Percentiles rank a stretch among this genome's conserved stretches.
Conservation (phyloP, 2,113 vertebrate genomes). For the Serinus canaria region DNA sequence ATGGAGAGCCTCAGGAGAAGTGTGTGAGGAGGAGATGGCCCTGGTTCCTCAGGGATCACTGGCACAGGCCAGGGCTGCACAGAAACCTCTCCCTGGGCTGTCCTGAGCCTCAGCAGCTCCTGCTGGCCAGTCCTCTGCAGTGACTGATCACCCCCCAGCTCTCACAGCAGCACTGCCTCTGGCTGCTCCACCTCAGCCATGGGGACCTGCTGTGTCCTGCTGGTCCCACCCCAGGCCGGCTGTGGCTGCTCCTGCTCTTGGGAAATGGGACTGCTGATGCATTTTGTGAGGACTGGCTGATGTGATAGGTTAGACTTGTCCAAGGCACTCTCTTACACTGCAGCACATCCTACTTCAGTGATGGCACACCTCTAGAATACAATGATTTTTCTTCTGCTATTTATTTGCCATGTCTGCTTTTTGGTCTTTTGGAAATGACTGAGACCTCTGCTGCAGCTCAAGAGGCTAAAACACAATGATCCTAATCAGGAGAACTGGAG, state of each 20-base stretch:
- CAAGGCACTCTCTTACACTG: neutral
- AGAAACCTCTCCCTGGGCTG: fast-evolving
- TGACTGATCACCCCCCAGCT: fast-evolving
- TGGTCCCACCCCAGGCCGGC: neutral
- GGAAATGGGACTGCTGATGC: neutral
- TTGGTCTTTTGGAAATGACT: neutral
- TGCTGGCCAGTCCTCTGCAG: neutral
- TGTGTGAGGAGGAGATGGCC: neutral
- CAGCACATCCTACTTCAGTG: neutral
- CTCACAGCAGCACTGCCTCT: neutral
- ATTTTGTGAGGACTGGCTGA: neutral
- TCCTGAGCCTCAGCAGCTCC: neutral
- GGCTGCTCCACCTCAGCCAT: neutral
- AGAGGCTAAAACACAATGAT: neutral
- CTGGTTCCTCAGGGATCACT: neutral
- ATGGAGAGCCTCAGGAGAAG: neutral
- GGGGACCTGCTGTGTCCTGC: neutral
- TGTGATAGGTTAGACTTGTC: neutral
- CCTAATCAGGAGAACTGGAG: neutral
- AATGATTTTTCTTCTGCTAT: neutral
- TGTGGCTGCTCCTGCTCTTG: neutral
- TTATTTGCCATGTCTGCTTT: neutral
- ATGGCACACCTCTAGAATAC: neutral
- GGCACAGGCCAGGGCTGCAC: neutral
- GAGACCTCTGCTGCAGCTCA: neutral